Conservation (phyloP, 2,797 vertebrate species). For the Silurus lanzhouensis region DNA sequence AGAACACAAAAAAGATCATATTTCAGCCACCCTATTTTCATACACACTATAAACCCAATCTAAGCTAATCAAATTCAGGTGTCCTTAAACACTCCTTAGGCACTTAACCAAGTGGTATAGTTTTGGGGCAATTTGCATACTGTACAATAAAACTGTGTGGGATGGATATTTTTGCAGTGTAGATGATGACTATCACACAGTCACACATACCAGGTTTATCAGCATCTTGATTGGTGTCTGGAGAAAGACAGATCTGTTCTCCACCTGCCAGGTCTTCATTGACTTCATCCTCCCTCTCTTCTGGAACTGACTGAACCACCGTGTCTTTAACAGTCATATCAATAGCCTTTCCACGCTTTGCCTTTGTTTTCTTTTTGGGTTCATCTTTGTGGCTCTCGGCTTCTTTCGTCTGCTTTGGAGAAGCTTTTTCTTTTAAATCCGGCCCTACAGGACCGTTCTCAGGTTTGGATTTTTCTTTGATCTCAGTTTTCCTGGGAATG, state of each 20-base stretch:
- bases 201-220: slow-evolving; percentile 28
- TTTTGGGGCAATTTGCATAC: not conserved
- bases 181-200: not conserved
- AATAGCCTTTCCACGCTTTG: slow-evolving; percentile 29
- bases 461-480: slow-evolving; percentile 35
- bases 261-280: not conserved
- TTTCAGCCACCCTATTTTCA: not conserved
- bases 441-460: not conserved
- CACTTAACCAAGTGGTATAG: not conserved
- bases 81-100: not conserved
- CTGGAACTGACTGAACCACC: not conserved
- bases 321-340: slow-evolving; percentile 30
- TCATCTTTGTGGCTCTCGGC: slow-evolving; percentile 7
- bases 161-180: not conserved
- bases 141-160: not conserved
- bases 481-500: slow-evolving; percentile 63
- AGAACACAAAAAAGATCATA: not conserved
- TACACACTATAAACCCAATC: not conserved
- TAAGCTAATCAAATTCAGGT: not conserved
- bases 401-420: slow-evolving; percentile 13
- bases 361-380: slow-evolving; percentile 42
- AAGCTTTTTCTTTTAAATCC: slow-evolving; percentile 4
- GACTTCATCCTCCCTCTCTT: not conserved
- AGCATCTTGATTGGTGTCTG: slow-evolving; percentile 7
- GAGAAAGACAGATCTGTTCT: slow-evolving; percentile 28